Conservation (phyloP, 2,797 vertebrate species). For the Buphagus erythrorhynchus region DNA sequence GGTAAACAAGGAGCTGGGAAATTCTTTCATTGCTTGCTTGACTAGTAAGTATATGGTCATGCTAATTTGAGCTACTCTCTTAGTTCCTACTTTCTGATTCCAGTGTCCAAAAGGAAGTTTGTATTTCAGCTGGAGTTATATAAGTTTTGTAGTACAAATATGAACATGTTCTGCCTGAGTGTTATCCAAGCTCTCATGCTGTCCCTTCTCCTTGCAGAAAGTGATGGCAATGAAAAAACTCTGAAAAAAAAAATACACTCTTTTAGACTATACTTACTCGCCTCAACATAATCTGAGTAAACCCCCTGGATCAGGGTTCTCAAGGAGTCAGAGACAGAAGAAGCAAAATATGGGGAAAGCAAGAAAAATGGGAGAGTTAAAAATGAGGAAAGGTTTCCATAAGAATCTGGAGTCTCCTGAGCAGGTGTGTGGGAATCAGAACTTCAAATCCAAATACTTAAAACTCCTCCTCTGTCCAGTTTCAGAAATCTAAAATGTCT, state of each 20-base stretch:
- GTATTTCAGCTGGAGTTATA: background rate
- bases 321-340: background rate
- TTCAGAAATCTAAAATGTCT: background rate
- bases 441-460: background rate
- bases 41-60: background rate
- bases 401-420: background rate
- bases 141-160: background rate
- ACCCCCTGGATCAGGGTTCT: background rate
- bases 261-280: background rate
- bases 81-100: background rate
- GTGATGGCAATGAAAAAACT: background rate
- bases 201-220: background rate
- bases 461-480: background rate
- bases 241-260: background rate
- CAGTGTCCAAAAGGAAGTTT: background rate
- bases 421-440: background rate
- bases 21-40: background rate
- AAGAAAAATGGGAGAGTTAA: background rate
- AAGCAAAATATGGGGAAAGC: background rate
- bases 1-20: background rate
- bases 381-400: background rate
- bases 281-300: background rate
- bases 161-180: background rate
- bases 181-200: background rate
- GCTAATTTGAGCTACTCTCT: background rate